These are phyloP conservation scores for Alethe castanea DNA, from an alignment of 2,113 vertebrate genomes.

Conservation along the genomic window DNA sequence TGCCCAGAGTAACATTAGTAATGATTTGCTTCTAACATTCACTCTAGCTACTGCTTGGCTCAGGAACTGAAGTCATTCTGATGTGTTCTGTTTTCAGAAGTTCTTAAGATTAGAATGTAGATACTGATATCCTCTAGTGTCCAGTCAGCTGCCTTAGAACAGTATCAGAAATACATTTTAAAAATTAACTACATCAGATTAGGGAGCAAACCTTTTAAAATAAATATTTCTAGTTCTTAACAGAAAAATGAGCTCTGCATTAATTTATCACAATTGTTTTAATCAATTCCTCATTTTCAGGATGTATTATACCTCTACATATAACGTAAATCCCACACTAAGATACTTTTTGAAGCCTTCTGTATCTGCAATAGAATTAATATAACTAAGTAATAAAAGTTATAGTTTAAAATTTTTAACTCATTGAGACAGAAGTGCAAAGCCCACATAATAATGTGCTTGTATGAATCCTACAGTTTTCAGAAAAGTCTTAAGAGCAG, in stretches of 20 bases:
- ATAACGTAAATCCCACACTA: neutral
- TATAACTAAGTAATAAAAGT: neutral
- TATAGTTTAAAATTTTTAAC: neutral
- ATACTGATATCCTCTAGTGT: neutral
- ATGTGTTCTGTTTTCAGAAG: neutral
- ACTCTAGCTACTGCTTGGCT: neutral
- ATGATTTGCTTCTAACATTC: neutral
- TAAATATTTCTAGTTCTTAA: neutral
- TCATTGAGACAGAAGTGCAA: neutral
- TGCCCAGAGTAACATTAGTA: neutral
- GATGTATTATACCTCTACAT: neutral
- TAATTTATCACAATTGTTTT: neutral
- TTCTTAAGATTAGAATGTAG: neutral
- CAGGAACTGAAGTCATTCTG: neutral
- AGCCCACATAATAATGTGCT: neutral
- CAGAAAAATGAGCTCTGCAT: neutral
- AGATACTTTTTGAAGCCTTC: neutral
- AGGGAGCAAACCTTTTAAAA: neutral
- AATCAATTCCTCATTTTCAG: neutral
- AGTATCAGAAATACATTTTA: neutral
- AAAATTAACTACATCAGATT: neutral
- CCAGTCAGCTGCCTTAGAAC: neutral
- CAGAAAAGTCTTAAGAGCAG: neutral
- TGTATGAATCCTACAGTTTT: neutral
- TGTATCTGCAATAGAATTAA: neutral